Conservation (phyloP, 2,888 invertebrate genomes). For the Alloscopus bannaensis region DNA sequence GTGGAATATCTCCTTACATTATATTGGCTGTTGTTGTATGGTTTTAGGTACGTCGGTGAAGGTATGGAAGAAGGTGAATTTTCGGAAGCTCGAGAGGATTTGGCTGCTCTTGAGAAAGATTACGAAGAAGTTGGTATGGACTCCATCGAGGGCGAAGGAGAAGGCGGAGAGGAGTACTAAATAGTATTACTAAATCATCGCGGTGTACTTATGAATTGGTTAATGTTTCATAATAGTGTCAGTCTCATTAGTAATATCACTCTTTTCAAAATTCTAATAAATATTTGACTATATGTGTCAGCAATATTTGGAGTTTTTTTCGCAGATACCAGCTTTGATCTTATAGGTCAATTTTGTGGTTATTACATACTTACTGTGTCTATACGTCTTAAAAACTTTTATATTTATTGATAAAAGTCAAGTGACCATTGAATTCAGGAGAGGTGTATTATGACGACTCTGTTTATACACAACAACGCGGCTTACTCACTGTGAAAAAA, state of each 20-base stretch:
- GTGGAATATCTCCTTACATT: background rate
- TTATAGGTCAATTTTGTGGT: no score
- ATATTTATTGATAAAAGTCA: background rate
- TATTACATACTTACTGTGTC: no score
- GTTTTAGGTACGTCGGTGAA: slow-evolving; percentile 79
- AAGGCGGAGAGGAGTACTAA: slow-evolving; percentile 85
- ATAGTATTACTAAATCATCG: no score
- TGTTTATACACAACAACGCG: background rate
- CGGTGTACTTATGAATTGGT: background rate
- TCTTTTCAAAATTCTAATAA: slow-evolving; percentile 46
- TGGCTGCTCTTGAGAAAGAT: slow-evolving; percentile 68
- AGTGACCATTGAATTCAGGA: background rate
- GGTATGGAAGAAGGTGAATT: slow-evolving; percentile 77
- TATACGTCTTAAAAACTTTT: no score
- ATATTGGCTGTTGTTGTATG: background rate
- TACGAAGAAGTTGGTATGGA: slow-evolving; percentile 68
- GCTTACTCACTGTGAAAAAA: background rate
- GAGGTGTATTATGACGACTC: no score
- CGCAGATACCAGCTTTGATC: background rate
- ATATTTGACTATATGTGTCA: slow-evolving; percentile 12
- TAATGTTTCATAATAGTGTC: slow-evolving; percentile 20
- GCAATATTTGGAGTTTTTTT: background rate
- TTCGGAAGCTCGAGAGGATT: slow-evolving; percentile 67
- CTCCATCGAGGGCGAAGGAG: slow-evolving; percentile 45
- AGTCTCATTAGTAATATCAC: slow-evolving; percentile 21